A percentile compares a stretch with the other conserved stretches of the same genome.
Evolutionary conservation across 2,797 vertebrate genomes (phyloP).

Genomic region (Siniperca undulata): DNA sequence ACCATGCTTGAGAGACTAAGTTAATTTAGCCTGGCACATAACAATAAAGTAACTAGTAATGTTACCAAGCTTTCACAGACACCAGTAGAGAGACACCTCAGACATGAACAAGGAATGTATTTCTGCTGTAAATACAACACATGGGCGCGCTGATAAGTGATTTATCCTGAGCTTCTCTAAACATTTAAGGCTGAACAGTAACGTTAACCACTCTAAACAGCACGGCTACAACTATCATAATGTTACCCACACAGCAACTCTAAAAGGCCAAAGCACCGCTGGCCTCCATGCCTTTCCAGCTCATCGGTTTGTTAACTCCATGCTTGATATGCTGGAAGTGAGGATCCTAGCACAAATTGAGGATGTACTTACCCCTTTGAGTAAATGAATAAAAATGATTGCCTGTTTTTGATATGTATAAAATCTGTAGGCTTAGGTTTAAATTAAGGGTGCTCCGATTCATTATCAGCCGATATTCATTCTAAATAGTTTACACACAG

Average conservation of each 20-base stretch:
- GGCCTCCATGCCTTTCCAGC: background rate
- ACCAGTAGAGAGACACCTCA: background rate
- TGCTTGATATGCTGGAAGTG: too few relatives aligned
- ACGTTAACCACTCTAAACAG: background rate
- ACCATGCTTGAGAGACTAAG: background rate
- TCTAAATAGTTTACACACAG: too few relatives aligned
- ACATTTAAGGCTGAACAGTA: background rate
- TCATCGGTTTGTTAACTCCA: too few relatives aligned
- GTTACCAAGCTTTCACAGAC: slow-evolving; percentile 7
- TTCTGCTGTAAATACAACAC: background rate
- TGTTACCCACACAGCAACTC: background rate
- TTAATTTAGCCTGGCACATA: slow-evolving; percentile 4
- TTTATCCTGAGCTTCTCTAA: background rate
- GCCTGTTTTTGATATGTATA: background rate
- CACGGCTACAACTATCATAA: background rate
- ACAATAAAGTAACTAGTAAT: background rate
- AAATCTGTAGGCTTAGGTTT: background rate
- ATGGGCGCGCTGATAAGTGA: background rate
- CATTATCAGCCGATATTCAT: too few relatives aligned
- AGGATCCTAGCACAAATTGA: background rate
- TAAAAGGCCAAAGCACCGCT: background rate
- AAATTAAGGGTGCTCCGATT: background rate
- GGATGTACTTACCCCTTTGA: background rate
- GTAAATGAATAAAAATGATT: background rate
- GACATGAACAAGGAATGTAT: background rate